Evolutionary conservation across 2,888 invertebrate species (phyloP).

Genomic region (Stratiomys singularior): DNA sequence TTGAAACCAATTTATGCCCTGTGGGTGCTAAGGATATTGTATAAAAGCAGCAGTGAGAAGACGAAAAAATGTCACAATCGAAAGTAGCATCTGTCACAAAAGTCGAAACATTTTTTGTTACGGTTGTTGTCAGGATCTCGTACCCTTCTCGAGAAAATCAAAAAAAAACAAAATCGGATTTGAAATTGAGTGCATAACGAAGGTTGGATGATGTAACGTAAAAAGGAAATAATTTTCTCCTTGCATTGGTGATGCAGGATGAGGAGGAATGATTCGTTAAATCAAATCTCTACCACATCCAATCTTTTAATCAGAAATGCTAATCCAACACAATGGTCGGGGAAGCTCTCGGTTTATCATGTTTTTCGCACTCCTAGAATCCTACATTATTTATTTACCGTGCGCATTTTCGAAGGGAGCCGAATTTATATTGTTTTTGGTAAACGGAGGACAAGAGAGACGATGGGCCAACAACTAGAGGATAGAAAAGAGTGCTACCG

Average conservation of each 20-base stretch:
- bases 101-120: neutral
- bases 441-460: neutral
- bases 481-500: neutral
- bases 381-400: neutral
- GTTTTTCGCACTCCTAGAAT: neutral
- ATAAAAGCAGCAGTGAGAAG: no score
- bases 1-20: neutral
- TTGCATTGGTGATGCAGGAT: neutral
- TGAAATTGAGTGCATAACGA: neutral
- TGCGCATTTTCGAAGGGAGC: neutral
- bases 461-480: neutral
- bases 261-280: neutral
- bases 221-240: neutral
- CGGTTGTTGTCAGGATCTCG: neutral
- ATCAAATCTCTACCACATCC: neutral
- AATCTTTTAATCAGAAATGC: neutral
- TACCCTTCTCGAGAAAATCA: neutral
- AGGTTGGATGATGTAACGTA: neutral
- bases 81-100: conserved; percentile 2
- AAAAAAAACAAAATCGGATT: neutral
- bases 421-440: neutral
- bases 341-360: neutral
- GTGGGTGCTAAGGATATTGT: neutral
- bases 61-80: neutral
- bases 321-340: neutral